These are phyloP conservation scores for Entosphenus tridentatus DNA, from an alignment of 2,113 vertebrate species.

Conservation along the genomic window DNA sequence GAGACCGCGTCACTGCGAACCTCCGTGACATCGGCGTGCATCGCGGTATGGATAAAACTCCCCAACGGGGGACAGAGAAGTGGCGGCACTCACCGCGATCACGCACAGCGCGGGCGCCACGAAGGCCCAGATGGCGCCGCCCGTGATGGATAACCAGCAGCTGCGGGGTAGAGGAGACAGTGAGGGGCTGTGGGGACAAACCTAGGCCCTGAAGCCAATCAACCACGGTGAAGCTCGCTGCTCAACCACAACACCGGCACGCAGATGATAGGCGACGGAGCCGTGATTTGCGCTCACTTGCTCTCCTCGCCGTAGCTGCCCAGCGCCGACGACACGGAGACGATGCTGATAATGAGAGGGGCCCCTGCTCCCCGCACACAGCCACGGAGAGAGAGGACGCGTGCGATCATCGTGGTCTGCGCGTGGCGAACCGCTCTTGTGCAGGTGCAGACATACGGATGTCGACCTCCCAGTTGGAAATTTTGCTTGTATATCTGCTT, in stretches of 20 bases:
- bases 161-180: conserved; percentile 19
- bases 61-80: too few species aligned
- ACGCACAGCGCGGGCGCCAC: conserved; percentile 70
- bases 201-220: neutral
- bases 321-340: conserved; percentile 43
- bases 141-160: conserved; percentile 67
- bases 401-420: neutral
- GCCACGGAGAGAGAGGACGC: neutral
- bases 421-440: too few species aligned
- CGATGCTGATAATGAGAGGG: conserved; percentile 48
- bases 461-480: too few species aligned
- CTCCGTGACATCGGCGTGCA: too few species aligned
- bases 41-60: too few species aligned
- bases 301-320: conserved; percentile 45
- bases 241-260: too few species aligned
- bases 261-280: too few species aligned
- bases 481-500: too few species aligned
- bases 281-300: conserved; percentile 35
- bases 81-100: conserved; percentile 40
- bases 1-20: too few species aligned
- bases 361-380: conserved; percentile 28
- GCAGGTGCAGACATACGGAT: too few species aligned
- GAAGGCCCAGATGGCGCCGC: conserved; percentile 85
- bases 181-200: neutral
- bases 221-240: too few species aligned